Base-by-base conservation (phyloP, 2,797 vertebrate species). In the Buphagus erythrorhynchus region DNA sequence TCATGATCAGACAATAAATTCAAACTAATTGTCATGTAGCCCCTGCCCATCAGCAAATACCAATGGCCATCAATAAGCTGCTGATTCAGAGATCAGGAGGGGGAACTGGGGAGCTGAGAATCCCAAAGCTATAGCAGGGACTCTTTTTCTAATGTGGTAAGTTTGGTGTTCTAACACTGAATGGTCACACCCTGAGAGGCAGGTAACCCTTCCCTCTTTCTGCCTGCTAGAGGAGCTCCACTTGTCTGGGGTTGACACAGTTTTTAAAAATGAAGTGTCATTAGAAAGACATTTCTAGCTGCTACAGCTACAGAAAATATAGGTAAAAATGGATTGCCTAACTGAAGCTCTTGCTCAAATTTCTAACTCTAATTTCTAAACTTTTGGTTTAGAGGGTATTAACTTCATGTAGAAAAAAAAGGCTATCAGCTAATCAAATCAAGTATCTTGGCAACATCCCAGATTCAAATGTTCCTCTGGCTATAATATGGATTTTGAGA, bases 151-250 rank as follows among this genome's bases (percentile, higher is more conserved):
- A n/a, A 55, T 1, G 31, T 8, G 46, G 10, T 21, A 25, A 19
- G 19, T 42, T 82, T 40, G 19, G 38, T 2, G 3, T 28, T 13
- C 28, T 29, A 40, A n/a, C 48, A 16, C 2, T 18, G 40, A 58
- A 61, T 0, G 2, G 5, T 29, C 2, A 4, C 28, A 36, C 11
- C 28, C 15, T 38, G 16, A 46, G 40, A 14, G 22, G 33, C 3
- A 25, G 40, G 51, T 24, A 22, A n/a, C 19, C 6, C 2, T 35
- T 45, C 38, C 19, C 43, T 86, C 51, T 43, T 48, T 57, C 51
- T 46, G 61, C 36, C 40, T 19, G 18, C 31, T 46, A 45, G 36
- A 80, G 57, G 13, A 89, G 35, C 42, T 59, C 31, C n/a, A 16
- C 22, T 33, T 6, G 1, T 16, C 49, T 42, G 49, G 19, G 26